phyloP scores from a whole-genome alignment of 1,140 invertebrate genomes.

The Dryas iulia region DNA sequence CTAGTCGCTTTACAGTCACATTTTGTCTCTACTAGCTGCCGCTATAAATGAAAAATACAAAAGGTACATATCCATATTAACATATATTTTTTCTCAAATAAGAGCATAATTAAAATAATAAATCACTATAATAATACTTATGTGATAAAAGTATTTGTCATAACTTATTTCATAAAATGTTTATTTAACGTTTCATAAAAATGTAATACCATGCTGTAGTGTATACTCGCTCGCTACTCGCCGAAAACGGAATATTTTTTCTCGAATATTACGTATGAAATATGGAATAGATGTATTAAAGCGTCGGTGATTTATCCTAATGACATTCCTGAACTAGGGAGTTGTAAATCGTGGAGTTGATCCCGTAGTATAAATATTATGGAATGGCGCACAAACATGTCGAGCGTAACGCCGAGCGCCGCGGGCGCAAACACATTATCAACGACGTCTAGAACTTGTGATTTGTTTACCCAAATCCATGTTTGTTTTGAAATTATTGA shows the following conservation, averaged over 20 bases:
- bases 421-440: slow-evolving; percentile 57
- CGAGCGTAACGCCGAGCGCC: slow-evolving; percentile 21
- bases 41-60: no score
- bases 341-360: slow-evolving; percentile 51
- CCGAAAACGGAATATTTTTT: slow-evolving; percentile 30
- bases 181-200: not conserved
- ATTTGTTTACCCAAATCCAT: slow-evolving; percentile 40
- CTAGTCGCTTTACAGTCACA: no score
- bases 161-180: no score
- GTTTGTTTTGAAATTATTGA: slow-evolving; percentile 52
- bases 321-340: slow-evolving; percentile 47
- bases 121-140: no score
- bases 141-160: no score
- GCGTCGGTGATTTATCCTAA: slow-evolving; percentile 52
- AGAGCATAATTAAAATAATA: no score
- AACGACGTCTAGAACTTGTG: slow-evolving; percentile 45
- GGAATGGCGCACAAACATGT: slow-evolving; percentile 30
- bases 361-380: slow-evolving; percentile 64
- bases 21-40: no score
- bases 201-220: not conserved
- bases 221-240: not conserved
- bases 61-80: no score
- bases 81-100: no score
- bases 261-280: slow-evolving; percentile 30
- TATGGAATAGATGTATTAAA: slow-evolving; percentile 40